phyloP scores from a whole-genome alignment of 2,113 vertebrate species.

The Apteryx mantelli region DNA sequence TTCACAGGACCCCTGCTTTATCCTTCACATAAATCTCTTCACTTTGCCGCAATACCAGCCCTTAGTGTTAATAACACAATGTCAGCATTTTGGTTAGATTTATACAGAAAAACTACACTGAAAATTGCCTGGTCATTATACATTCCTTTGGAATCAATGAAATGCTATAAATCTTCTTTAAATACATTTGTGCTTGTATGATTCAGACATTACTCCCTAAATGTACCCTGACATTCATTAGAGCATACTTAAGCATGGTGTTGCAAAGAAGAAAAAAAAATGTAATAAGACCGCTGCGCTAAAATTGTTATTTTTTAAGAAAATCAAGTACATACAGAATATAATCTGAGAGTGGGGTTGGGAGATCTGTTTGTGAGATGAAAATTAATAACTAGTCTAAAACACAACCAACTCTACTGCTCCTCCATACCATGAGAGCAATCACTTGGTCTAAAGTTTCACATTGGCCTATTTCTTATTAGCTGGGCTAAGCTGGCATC shows the following conservation, averaged over 20 bases:
- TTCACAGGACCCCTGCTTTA: conserved; percentile 9
- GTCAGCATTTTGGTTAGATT: conserved; percentile 31
- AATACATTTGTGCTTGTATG: not conserved
- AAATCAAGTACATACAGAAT: not conserved
- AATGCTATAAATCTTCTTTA: conserved; percentile 16
- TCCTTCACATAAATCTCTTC: conserved; percentile 55
- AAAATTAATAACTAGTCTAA: conserved; percentile 56
- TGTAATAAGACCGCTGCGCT: not conserved
- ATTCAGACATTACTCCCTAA: conserved; percentile 1
- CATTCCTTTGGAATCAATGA: conserved; percentile 43
- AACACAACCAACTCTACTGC: conserved; percentile 6
- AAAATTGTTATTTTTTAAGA: not conserved
- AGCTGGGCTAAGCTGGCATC: conserved; percentile 76
- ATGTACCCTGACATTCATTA: not conserved
- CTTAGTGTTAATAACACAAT: conserved; percentile 10
- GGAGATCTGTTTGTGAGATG: conserved; percentile 10
- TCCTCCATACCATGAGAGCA: conserved; percentile 46
- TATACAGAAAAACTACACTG: not conserved
- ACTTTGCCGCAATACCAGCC: not conserved
- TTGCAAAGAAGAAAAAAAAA: not conserved
- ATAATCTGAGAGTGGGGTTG: not conserved
- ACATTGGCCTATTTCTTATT: conserved; percentile 71
- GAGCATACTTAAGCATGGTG: not conserved
- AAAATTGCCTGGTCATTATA: conserved; percentile 45
- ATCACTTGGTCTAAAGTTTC: conserved; percentile 75